Conservation (phyloP, 2,888 invertebrate genomes). For the Chrysotoxum bicinctum region DNA sequence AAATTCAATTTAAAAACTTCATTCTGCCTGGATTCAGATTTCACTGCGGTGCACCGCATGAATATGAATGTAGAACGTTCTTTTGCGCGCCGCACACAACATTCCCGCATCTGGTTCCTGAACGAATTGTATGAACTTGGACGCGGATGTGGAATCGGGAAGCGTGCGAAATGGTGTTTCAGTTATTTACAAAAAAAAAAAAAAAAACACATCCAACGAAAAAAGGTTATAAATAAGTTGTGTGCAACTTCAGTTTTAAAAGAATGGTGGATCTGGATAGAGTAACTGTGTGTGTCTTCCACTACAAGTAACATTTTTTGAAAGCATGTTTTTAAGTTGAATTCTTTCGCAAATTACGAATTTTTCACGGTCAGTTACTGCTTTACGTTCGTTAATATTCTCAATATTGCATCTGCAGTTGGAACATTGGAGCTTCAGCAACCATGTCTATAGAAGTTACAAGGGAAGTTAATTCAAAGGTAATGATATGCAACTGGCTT, state of each 20-base stretch:
- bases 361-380: conserved; percentile 19
- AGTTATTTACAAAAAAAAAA: conserved; percentile 4
- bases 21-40: conserved; percentile 66
- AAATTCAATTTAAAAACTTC: conserved; percentile 73
- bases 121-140: conserved; percentile 32
- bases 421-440: not conserved
- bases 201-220: not conserved
- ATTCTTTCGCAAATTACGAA: not conserved
- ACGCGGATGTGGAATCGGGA: conserved; percentile 10
- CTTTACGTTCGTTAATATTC: not conserved
- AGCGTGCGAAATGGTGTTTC: conserved; percentile 36
- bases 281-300: not conserved
- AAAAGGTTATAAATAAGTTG: not conserved
- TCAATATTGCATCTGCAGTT: not conserved
- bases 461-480: too few relatives aligned
- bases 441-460: not conserved
- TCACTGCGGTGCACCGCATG: conserved; percentile 59
- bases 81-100: not conserved
- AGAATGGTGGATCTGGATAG: conserved; percentile 2
- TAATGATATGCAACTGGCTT: too few relatives aligned
- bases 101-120: not conserved
- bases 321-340: not conserved
- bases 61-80: conserved; percentile 46
- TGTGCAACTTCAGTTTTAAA: conserved; percentile 15
- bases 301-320: not conserved